Evolutionary conservation across 2,888 invertebrate genomes (phyloP), one percentile per base, ranked within the genome.

Genomic region (Drosophila neotestacea): DNA sequence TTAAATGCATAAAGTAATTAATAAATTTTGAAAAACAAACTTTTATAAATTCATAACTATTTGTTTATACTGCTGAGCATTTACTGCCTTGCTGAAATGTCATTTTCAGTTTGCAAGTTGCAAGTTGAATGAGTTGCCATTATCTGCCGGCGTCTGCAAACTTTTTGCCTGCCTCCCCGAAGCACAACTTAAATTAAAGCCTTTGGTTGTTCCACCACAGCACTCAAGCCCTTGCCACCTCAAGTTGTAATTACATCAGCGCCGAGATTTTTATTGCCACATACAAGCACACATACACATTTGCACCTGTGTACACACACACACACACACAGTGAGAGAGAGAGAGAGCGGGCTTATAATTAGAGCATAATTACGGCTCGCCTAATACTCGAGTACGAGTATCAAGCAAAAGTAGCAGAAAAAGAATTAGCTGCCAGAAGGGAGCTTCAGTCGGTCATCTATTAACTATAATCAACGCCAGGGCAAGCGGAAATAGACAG

Each of bases 381-480:
- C 69, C 86, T 88, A 80, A 88, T 85, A 84, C 85, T 84, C 73
- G 67, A 85, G 85, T 70, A 77, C 76, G 70, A 88, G 85, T 74
- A 72, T 70, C 78, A 67, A 62, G 70, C 6, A 52, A 69, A 71
- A 84, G 74, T 69, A 69, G 71, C 70, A 74, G 79, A 81, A 77
- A 72, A 76, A 81, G 81, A 84, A 86, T 84, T 81, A 79, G 86
- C 83, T 68, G 75, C 47, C 39, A 56, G 78, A 66, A 42, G 60
- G 72, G 61, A 71, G 77, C 78, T 64, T 77, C 79, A 70, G 82
- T 74, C 77, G 87, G 82, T 85, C 87, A 86, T 87, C 89, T 86
- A 84, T 86, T 86, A 86, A 86, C 87, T 86, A 86, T 88, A 86
- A 88, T 88, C 85, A 86, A 87, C 85, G 88, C 85, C 80, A 87